phyloP scores from a whole-genome alignment of 2,888 invertebrate genomes.

The Himalopsyche tibetana region DNA sequence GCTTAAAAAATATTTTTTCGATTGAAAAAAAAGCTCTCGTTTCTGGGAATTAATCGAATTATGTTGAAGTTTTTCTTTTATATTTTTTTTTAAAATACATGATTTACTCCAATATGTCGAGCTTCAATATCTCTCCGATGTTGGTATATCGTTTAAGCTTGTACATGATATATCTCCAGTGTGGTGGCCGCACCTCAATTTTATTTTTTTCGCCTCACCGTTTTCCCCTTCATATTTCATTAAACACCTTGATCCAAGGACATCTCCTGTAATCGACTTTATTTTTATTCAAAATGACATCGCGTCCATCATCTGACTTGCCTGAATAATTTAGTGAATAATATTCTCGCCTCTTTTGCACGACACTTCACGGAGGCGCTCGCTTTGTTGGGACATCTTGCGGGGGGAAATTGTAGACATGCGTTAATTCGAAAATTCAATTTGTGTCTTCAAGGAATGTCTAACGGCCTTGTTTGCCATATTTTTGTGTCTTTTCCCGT shows the following conservation, averaged over 20 bases:
- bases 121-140: neutral
- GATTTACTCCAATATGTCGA: too few relatives aligned
- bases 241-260: slow-evolving; percentile 45
- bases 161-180: neutral
- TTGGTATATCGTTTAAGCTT: neutral
- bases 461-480: neutral
- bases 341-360: neutral
- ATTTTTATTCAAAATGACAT: slow-evolving; percentile 43
- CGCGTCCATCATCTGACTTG: slow-evolving; percentile 37
- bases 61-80: too few relatives aligned
- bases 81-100: too few relatives aligned
- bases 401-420: slow-evolving; percentile 28
- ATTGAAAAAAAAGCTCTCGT: too few relatives aligned
- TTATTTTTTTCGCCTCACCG: neutral
- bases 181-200: neutral
- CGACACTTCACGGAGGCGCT: slow-evolving; percentile 1
- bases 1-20: too few relatives aligned
- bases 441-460: neutral
- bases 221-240: slow-evolving; percentile 39
- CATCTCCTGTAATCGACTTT: slow-evolving; percentile 30
- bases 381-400: neutral
- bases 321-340: slow-evolving; percentile 4
- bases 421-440: slow-evolving; percentile 32
- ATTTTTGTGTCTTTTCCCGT: neutral
- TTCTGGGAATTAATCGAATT: too few relatives aligned